Evolutionary conservation across 2,113 vertebrate species (phyloP).

Genomic region (Grus americana): DNA sequence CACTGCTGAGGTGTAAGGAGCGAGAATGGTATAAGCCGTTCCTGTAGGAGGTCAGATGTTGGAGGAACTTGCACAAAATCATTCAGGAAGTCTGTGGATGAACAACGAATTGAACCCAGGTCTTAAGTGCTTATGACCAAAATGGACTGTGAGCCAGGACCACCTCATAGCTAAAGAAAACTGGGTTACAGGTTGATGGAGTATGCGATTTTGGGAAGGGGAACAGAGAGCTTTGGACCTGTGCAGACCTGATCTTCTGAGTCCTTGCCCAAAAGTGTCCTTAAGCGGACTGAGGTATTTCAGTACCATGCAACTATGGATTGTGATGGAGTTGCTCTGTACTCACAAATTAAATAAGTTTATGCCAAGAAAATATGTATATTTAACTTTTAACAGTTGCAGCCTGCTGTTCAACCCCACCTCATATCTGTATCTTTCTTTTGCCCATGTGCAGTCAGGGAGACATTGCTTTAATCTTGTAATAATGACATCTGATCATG

Average conservation of each 20-base stretch:
- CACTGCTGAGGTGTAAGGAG: neutral
- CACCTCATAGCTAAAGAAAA: neutral
- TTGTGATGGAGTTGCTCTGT: neutral
- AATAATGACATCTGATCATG: neutral
- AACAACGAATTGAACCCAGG: neutral
- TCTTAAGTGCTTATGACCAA: neutral
- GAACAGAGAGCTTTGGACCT: neutral
- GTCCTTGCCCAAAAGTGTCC: neutral
- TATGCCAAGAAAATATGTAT: neutral
- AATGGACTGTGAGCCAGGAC: neutral
- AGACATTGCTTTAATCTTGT: neutral
- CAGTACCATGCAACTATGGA: neutral
- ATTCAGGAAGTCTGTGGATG: neutral
- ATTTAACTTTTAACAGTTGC: neutral
- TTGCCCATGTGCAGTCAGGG: neutral
- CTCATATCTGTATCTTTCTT: neutral
- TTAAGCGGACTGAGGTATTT: neutral
- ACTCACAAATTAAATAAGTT: neutral
- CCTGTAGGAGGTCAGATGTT: neutral
- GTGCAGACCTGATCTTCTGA: neutral
- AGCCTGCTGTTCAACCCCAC: neutral
- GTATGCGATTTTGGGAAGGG: neutral
- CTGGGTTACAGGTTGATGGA: neutral
- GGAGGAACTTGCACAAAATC: neutral
- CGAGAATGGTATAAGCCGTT: fast-evolving